These are phyloP conservation scores for Gobio occitaniae DNA, from an alignment of 2,797 vertebrate species.

Conservation along the genomic window DNA sequence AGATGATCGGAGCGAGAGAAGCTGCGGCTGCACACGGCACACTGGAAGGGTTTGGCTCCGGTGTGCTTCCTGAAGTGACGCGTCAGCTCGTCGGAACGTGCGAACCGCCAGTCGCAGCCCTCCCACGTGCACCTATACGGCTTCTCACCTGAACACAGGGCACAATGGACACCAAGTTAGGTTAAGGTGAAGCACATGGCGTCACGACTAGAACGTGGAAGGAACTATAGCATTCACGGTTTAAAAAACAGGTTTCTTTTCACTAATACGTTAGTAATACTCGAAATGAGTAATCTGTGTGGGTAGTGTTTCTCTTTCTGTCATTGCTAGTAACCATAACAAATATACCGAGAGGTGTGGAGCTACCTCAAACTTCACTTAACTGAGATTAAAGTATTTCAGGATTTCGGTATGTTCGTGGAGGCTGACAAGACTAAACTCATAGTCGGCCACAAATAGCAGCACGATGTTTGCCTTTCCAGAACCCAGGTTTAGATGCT, in stretches of 20 bases:
- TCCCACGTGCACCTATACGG: conserved; percentile 98
- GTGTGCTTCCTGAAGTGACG: conserved; percentile 99
- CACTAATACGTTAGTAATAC: conserved; percentile 26
- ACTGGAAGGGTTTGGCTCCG: conserved; percentile 98
- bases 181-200: neutral
- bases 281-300: conserved; percentile 25
- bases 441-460: conserved; percentile 29
- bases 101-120: conserved; percentile 98
- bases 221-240: conserved; percentile 18
- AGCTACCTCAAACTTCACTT: conserved; percentile 33
- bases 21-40: conserved; percentile 94
- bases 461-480: conserved; percentile 53
- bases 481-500: conserved; percentile 40
- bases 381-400: conserved; percentile 41
- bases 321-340: conserved; percentile 47
- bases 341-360: conserved; percentile 37
- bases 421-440: conserved; percentile 56
- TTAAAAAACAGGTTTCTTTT: conserved; percentile 30
- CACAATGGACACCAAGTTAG: conserved; percentile 14
- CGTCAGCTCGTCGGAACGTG: conserved; percentile 95
- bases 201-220: conserved; percentile 3
- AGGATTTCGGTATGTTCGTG: conserved; percentile 17
- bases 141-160: conserved; percentile 88
- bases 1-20: conserved; percentile 98
- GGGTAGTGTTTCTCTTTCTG: neutral